phyloP scores from a whole-genome alignment of 2,113 vertebrate genomes.

The Poeciliopsis retropinna region DNA sequence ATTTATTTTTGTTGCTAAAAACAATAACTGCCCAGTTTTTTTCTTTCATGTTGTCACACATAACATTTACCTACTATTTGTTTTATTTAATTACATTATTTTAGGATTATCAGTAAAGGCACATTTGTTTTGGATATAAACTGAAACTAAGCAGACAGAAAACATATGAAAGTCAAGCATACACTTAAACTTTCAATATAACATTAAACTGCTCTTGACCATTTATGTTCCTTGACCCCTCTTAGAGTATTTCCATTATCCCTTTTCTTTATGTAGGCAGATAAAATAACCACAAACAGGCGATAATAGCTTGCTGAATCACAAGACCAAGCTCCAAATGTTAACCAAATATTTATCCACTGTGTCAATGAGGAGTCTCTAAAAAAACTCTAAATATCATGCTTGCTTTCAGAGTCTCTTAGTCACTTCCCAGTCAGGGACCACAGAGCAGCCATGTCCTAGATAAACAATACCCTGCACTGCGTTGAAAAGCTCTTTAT shows the following conservation, averaged over 20 bases:
- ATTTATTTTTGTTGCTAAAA: not conserved
- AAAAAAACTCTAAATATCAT: constrained; percentile 17
- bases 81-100: not conserved
- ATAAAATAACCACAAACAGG: not conserved
- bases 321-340: not conserved
- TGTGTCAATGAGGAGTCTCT: constrained; percentile 35
- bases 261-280: not conserved
- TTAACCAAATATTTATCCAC: constrained; percentile 31
- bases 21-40: not conserved
- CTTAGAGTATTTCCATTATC: not conserved
- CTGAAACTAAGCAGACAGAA: not conserved
- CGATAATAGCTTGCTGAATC: not conserved
- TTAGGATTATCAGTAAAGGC: not conserved
- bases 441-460: constrained; percentile 58
- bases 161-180: not conserved
- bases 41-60: not conserved
- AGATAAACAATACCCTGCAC: constrained; percentile 55
- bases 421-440: constrained; percentile 49
- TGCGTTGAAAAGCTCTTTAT: constrained; percentile 41
- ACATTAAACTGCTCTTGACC: not conserved
- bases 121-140: not conserved
- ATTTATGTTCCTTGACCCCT: not conserved
- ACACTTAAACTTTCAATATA: not conserved
- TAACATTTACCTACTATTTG: not conserved
- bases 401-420: constrained; percentile 41